Evolutionary conservation across 2,113 vertebrate genomes (phyloP).

Genomic region (Atherinomorus stipes): DNA sequence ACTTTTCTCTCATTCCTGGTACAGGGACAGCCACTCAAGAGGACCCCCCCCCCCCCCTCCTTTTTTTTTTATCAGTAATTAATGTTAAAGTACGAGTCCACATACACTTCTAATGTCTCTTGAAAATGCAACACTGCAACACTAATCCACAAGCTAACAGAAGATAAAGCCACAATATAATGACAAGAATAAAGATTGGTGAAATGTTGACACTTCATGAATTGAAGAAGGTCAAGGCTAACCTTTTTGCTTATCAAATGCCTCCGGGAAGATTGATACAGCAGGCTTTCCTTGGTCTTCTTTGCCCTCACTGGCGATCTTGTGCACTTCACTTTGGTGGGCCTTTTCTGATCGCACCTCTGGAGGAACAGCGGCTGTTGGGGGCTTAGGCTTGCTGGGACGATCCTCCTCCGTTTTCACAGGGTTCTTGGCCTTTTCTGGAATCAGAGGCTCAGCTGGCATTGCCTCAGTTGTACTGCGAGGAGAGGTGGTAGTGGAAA

Average conservation of each 20-base stretch:
- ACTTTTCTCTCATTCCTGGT: slow-evolving; percentile 11
- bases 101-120: background rate
- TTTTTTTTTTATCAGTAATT: background rate
- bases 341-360: slow-evolving; percentile 76
- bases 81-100: background rate
- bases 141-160: slow-evolving; percentile 40
- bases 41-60: too few species aligned
- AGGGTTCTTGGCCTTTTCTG: slow-evolving; percentile 75
- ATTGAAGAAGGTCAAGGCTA: slow-evolving; percentile 56
- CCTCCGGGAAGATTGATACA: slow-evolving; percentile 49
- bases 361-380: slow-evolving; percentile 75
- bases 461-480: slow-evolving; percentile 28
- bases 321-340: slow-evolving; percentile 66
- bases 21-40: slow-evolving; percentile 26
- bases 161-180: slow-evolving; percentile 29
- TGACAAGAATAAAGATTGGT: slow-evolving; percentile 20
- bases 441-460: slow-evolving; percentile 63
- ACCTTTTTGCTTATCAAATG: slow-evolving; percentile 88
- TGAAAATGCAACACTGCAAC: slow-evolving; percentile 23
- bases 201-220: background rate
- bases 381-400: slow-evolving; percentile 80
- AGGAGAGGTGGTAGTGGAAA: slow-evolving; percentile 50
- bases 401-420: slow-evolving; percentile 85
- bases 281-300: slow-evolving; percentile 61
- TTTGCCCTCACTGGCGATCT: slow-evolving; percentile 68